A percentile compares a stretch with the other conserved stretches of the same genome.
These are phyloP conservation scores for Lepeophtheirus nordmannii DNA, from an alignment of 2,888 invertebrate genomes.

Conservation along the genomic window DNA sequence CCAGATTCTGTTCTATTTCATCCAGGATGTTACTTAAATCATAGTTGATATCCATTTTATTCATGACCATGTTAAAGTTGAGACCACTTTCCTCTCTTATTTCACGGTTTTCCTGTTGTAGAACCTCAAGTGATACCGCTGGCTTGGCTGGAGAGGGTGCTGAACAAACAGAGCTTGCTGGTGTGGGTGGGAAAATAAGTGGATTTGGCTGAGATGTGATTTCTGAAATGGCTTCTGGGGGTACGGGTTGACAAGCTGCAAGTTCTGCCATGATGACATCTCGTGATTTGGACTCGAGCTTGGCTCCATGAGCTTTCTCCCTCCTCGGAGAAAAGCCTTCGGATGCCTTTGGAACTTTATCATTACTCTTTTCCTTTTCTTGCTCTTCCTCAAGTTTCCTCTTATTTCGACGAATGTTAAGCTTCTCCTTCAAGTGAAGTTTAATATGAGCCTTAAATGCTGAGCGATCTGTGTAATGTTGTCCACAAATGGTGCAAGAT, in stretches of 20 bases:
- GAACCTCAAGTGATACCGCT: neutral
- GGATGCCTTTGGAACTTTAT: neutral
- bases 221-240: slow-evolving; percentile 3
- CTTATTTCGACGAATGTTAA: slow-evolving; percentile 7
- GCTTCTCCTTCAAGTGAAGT: slow-evolving; percentile 19
- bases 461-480: slow-evolving; percentile 3
- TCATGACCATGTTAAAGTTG: slow-evolving; percentile 9
- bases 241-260: slow-evolving; percentile 16
- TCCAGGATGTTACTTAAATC: slow-evolving; percentile 15
- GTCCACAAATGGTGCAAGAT: slow-evolving; percentile 19
- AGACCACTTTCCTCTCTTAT: slow-evolving; percentile 7
- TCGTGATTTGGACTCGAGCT: neutral
- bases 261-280: slow-evolving; percentile 18
- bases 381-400: neutral
- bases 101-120: neutral
- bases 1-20: slow-evolving; percentile 16
- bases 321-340: neutral
- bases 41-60: slow-evolving; percentile 14
- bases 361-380: neutral
- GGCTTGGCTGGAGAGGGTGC: neutral
- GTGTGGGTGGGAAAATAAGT: neutral
- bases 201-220: neutral
- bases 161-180: neutral
- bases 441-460: slow-evolving; percentile 17
- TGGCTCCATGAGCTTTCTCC: no score